Base-by-base conservation (phyloP, 2,888 invertebrate genomes). In the Harmothoe impar region DNA sequence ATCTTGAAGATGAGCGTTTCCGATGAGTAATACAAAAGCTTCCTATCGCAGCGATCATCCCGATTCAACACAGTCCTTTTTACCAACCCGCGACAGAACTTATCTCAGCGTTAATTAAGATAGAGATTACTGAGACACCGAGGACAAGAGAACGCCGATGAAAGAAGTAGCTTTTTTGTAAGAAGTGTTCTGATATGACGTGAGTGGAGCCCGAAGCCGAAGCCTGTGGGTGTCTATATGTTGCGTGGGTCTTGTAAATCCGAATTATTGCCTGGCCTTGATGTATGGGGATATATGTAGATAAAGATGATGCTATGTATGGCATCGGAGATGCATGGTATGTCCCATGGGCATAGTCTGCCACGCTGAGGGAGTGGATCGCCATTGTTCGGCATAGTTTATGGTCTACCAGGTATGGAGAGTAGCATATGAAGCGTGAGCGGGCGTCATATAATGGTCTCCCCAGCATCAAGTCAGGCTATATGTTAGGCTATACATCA, bases 241-340 rank as follows among this genome's bases (percentile, higher is more conserved):
- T 62, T 62, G 62, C 62, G 3, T 62, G 62, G 15, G 62, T 20
- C 62, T n/a, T 62, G 62, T 62, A 62, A 62, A 62, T 62, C 62
- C 20, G 20, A 62, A n/a, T n/a, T 62, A 62, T 62, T 62, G 62
- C 23, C n/a, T 3, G 62, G 62, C 62, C 62, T 62, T 62, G 62
- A 62, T 62, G 62, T 62, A 62, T 62, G 62, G 62, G 62, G 62
- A 62, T 62, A 62, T 62, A 62, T n/a, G n/a, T 20, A n/a, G 62
- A 62, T 62, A 62, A 62, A 62, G n/a, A 20, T 15, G 62, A n/a
- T 20, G 62, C 62, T n/a, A 43, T 43, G 62, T n/a, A 20, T 5
- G 62, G 23, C 23, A 62, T 20, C 62, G 3, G 20, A 12, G 62
- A 62, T n/a, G 3, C 62, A 62, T n/a, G 62, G 62, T 20, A 62